Conservation (phyloP, 2,797 vertebrate species). For the Cyclura pinguis region DNA sequence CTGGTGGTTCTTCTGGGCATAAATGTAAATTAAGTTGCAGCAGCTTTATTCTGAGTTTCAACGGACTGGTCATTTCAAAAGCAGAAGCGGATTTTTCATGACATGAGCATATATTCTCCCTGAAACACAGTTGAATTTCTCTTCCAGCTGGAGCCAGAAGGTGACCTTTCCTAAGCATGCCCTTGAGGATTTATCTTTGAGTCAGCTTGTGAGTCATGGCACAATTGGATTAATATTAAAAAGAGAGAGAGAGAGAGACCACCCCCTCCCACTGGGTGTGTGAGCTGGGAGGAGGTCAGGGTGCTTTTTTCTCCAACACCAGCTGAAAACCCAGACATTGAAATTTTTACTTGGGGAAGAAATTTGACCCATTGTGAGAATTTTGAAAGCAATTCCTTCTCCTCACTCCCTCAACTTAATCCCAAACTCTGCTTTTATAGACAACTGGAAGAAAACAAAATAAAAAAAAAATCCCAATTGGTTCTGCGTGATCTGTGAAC, state of each 20-base stretch:
- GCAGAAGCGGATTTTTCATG: fast-evolving
- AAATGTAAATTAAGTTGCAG: not conserved
- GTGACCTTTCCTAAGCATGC: conserved; percentile 42
- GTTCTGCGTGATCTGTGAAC: not conserved
- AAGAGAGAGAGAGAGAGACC: conserved; percentile 28
- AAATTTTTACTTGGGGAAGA: not conserved
- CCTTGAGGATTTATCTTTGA: conserved; percentile 29
- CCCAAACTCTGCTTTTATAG: not conserved
- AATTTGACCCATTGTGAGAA: conserved; percentile 27
- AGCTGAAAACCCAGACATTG: conserved; percentile 25
- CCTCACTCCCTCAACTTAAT: too few relatives aligned
- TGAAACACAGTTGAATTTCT: not conserved
- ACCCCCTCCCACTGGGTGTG: not conserved
- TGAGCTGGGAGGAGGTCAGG: conserved; percentile 25
- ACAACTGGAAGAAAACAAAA: conserved; percentile 30
- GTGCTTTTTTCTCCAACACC: not conserved
- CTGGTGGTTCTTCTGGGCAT: too few relatives aligned
- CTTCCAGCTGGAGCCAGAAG: not conserved
- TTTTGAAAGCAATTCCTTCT: conserved; percentile 22
- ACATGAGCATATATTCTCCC: conserved; percentile 1
- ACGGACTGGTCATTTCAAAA: not conserved
- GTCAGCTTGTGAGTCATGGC: conserved; percentile 9
- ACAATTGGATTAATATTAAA: conserved; percentile 51
- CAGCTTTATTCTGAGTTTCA: not conserved
- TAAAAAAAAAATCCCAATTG: conserved; percentile 31